These are phyloP conservation scores for Diabrotica undecimpunctata DNA, from an alignment of 1,140 invertebrate species.

Conservation along the genomic window DNA sequence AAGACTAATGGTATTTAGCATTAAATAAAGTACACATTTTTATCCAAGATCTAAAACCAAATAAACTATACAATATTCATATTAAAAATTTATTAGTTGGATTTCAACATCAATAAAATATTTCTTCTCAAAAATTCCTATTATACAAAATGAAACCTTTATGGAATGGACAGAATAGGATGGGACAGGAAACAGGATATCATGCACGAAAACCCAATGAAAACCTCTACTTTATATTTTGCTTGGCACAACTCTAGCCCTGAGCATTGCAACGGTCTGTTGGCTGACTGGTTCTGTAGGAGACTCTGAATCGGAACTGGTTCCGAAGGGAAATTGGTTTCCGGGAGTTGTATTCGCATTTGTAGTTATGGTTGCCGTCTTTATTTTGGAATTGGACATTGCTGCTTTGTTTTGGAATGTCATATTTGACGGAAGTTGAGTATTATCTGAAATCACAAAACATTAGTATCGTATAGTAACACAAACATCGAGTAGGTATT, in stretches of 20 bases:
- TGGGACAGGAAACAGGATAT: not conserved
- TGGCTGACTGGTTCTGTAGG: constrained; percentile 59
- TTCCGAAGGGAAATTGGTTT: constrained; percentile 37
- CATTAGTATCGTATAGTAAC: too few species aligned
- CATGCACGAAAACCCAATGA: too few species aligned
- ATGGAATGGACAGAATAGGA: not conserved
- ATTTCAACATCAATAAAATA: too few species aligned
- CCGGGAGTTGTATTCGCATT: constrained; percentile 21
- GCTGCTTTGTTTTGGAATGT: constrained; percentile 6
- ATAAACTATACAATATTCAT: too few species aligned
- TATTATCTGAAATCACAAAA: constrained; percentile 10
- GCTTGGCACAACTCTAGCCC: constrained; percentile 48
- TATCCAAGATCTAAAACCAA: too few species aligned
- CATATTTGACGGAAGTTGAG: constrained; percentile 11
- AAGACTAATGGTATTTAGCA: too few species aligned
- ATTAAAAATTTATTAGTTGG: too few species aligned
- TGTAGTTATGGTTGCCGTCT: constrained; percentile 16
- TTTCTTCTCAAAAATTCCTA: too few species aligned
- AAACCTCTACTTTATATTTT: constrained; percentile 31
- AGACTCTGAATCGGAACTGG: constrained; percentile 59
- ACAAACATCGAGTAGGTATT: too few species aligned
- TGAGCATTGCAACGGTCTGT: constrained; percentile 50
- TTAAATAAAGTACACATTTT: too few species aligned
- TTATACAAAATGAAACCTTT: too few species aligned
- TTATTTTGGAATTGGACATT: constrained; percentile 11